phyloP scores from a whole-genome alignment of 2,113 vertebrate genomes.

The Bos javanicus region DNA sequence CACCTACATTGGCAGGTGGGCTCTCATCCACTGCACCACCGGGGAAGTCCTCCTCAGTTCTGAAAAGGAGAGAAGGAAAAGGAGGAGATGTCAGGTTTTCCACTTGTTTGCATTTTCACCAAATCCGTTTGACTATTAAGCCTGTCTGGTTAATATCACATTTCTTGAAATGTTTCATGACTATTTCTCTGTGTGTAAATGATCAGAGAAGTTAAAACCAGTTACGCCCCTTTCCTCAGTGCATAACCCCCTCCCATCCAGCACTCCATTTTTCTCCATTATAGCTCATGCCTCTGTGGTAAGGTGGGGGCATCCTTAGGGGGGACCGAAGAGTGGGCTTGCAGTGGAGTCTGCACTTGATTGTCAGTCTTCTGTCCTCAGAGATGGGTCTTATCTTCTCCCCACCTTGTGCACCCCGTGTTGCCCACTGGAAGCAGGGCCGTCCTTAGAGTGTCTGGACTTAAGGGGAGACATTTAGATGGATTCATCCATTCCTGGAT shows the following conservation, averaged over 20 bases:
- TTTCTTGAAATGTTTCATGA: not conserved
- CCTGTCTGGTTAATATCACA: not conserved
- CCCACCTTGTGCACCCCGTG: accelerated
- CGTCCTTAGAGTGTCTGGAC: accelerated
- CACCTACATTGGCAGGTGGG: not conserved
- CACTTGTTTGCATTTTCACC: accelerated
- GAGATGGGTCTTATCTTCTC: not conserved
- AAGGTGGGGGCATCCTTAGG: not conserved
- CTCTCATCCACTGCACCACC: not conserved
- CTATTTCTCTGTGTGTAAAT: no score
- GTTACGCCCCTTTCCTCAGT: accelerated
- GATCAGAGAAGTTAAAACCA: not conserved
- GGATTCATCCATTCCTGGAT: not conserved
- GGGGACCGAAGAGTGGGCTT: accelerated
- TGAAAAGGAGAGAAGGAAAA: not conserved
- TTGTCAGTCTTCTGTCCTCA: accelerated
- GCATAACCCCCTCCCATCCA: accelerated
- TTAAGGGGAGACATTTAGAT: not conserved
- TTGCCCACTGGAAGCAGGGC: not conserved
- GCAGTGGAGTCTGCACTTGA: no score
- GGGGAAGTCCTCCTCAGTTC: not conserved
- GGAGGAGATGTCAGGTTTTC: not conserved
- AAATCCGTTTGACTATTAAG: accelerated
- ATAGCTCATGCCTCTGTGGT: accelerated
- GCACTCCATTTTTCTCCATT: not conserved